Conservation (phyloP, 2,113 vertebrate genomes). For the Chunga burmeisteri region DNA sequence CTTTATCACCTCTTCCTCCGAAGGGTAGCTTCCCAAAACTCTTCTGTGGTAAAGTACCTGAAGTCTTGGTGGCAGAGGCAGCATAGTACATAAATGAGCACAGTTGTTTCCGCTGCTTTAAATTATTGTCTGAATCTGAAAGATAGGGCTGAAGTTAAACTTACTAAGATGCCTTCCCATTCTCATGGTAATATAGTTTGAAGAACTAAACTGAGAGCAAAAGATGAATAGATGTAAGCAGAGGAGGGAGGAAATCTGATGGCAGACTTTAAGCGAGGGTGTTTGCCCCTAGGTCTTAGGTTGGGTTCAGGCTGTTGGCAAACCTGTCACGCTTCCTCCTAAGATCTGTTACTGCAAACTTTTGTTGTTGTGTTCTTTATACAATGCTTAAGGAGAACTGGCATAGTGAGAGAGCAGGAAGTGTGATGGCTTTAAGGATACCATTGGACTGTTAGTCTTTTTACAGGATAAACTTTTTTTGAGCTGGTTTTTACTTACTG, state of each 20-base stretch:
- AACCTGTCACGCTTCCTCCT: background rate
- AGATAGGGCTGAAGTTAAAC: background rate
- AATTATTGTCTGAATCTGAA: background rate
- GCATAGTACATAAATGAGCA: background rate
- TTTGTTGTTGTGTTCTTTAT: background rate
- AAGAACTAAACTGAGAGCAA: background rate
- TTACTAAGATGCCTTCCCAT: background rate
- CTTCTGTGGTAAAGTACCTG: background rate
- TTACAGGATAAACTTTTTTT: fast-evolving
- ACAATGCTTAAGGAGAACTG: background rate
- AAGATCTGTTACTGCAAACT: background rate
- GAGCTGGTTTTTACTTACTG: background rate
- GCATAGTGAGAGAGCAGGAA: background rate
- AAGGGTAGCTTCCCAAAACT: background rate
- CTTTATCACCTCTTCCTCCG: background rate
- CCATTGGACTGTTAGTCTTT: background rate
- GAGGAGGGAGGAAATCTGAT: background rate
- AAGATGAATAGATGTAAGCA: background rate
- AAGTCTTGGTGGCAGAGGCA: background rate
- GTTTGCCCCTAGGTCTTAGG: background rate
- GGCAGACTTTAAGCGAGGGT: background rate
- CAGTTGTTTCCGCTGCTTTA: background rate
- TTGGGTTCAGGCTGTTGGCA: background rate
- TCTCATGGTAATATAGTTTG: background rate
- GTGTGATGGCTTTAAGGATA: background rate